Percentiles rank a stretch among this genome's conserved stretches.
Conservation (phyloP, 2,797 vertebrate species). For the Danio choprae region DNA sequence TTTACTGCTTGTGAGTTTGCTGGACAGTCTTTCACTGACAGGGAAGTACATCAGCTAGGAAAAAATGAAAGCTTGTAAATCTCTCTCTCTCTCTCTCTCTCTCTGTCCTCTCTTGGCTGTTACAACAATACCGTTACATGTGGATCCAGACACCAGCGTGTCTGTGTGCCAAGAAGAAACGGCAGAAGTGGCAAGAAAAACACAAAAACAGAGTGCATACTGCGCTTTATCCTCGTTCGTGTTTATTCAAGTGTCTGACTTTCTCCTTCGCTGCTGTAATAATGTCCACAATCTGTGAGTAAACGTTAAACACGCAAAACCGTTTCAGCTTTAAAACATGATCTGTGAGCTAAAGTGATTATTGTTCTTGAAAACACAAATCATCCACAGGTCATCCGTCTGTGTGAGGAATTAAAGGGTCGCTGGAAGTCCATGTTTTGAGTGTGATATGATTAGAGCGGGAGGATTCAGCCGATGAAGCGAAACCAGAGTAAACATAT, state of each 20-base stretch:
- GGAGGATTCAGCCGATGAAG: slow-evolving; percentile 23
- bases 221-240: background rate
- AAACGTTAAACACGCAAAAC: background rate
- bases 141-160: too few species aligned
- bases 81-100: too few species aligned
- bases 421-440: background rate
- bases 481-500: slow-evolving; percentile 21
- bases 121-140: too few species aligned
- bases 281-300: slow-evolving; percentile 1
- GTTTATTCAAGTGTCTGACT: background rate
- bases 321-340: background rate
- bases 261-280: background rate
- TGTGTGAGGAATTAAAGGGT: background rate
- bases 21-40: too few species aligned
- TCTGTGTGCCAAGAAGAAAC: slow-evolving; percentile 4
- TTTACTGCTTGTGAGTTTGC: too few species aligned
- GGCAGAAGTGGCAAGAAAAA: slow-evolving; percentile 11
- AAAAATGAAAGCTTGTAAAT: too few species aligned
- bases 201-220: background rate
- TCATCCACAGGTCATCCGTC: background rate
- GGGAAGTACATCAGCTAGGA: too few species aligned
- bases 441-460: slow-evolving; percentile 30
- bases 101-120: too few species aligned
- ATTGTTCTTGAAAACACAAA: background rate
- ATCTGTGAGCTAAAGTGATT: background rate